Evolutionary conservation across 2,797 vertebrate genomes (phyloP).

Genomic region (Dryobates pubescens): DNA sequence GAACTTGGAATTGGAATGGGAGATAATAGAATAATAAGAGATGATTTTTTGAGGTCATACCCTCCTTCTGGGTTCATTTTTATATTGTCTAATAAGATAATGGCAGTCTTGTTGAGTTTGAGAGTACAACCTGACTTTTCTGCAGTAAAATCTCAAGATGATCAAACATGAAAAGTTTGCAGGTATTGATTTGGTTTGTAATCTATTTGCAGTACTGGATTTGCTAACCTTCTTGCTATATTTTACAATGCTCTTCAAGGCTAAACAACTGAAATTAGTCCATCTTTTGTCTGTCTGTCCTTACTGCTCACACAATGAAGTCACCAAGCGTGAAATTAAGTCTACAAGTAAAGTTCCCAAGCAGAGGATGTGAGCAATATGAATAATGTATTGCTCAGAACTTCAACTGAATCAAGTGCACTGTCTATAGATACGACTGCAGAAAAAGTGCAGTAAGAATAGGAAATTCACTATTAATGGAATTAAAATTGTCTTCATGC

Average conservation of each 20-base stretch:
- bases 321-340: constrained; percentile 47
- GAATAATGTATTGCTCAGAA: constrained; percentile 44
- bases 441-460: constrained; percentile 13
- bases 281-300: constrained; percentile 15
- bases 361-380: not conserved
- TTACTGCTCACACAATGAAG: constrained; percentile 21
- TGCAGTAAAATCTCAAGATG: not conserved
- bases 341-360: constrained; percentile 13
- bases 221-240: not conserved
- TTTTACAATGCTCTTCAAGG: not conserved
- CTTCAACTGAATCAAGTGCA: constrained; percentile 8
- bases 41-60: not conserved
- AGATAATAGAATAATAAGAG: not conserved
- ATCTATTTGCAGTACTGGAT: not conserved
- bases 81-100: not conserved
- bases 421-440: not conserved
- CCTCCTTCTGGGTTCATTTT: not conserved
- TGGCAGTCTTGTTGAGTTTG: not conserved
- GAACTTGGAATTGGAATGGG: not conserved
- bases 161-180: not conserved
- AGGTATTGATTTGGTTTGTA: not conserved
- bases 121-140: not conserved
- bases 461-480: constrained; percentile 25
- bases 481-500: constrained; percentile 33
- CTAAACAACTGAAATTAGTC: not conserved